Evolutionary conservation across 2,888 invertebrate genomes (phyloP).

Genomic region (Spodoptera picta): DNA sequence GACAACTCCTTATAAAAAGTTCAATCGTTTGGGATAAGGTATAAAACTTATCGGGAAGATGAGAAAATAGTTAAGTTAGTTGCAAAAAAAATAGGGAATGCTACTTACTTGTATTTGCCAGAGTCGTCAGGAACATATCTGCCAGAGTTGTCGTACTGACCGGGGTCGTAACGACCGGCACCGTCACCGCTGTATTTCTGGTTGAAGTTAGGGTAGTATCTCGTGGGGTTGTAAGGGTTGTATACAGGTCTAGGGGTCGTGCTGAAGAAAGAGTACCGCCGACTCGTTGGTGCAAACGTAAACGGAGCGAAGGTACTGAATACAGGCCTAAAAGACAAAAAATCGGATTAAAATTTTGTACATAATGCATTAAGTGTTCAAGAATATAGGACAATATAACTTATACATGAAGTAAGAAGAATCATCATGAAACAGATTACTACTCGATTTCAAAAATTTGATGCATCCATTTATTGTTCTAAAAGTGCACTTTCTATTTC

Average conservation of each 20-base stretch:
- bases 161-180: constrained; percentile 58
- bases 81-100: no score
- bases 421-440: no score
- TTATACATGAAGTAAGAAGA: no score
- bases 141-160: constrained; percentile 62
- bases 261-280: constrained; percentile 23
- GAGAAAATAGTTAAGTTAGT: no score
- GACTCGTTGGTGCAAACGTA: constrained; percentile 27
- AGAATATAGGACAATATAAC: not conserved
- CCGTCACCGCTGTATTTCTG: constrained; percentile 47
- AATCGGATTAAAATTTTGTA: not conserved
- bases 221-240: constrained; percentile 44
- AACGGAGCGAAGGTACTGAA: constrained; percentile 30
- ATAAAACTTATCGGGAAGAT: no score
- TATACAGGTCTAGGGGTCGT: constrained; percentile 41
- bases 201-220: constrained; percentile 36
- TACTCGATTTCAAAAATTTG: no score
- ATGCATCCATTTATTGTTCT: no score
- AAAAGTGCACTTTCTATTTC: no score
- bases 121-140: constrained; percentile 71
- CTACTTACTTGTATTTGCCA: constrained; percentile 77
- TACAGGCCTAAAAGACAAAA: constrained; percentile 13
- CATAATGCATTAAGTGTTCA: not conserved
- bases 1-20: no score
- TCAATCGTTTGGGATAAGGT: no score